Base-by-base conservation (phyloP, 2,797 vertebrate genomes). In the Amblyraja radiata region DNA sequence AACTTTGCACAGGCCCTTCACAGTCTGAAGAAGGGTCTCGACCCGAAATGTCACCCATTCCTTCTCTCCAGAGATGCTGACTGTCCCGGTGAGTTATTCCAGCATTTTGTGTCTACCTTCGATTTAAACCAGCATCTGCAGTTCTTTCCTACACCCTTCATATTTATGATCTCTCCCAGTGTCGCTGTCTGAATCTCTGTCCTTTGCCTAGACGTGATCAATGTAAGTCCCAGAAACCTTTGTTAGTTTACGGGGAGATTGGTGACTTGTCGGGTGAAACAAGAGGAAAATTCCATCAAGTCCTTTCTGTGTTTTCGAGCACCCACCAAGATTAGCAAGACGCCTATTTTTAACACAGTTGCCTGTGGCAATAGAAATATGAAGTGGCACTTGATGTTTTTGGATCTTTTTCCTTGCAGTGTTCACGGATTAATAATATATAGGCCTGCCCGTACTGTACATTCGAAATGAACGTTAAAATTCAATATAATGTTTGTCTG, bases 291-390 rank as follows among this genome's bases (percentile, higher is more conserved):
- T 68, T 68, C 61, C 61, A 8, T 36, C 63, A 88, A 68, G n/a
- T 36, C 63, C 9, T 88, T 68, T 68, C 21, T n/a, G n/a, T 88
- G n/a, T 65, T 68, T 36, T 46, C 21, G 13, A 68, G 16, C 61
- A 68, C 21, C 61, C 8, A 65, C 63, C 84, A 68, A 63, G n/a
- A 88, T 68, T 88, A 65, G 61, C 65, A 18, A 65, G n/a, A 28
- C 68, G 84, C n/a, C n/a, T 88, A 7, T 88, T 88, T 32, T 88
- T 88, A 68, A 65, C 36, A 68, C 84, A 36, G 84, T 88, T 88
- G 84, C 8, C 84, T 65, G n/a, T 88, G 84, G n/a, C n/a, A 9
- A n/a, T 32, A 21, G 84, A n/a, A 88, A 32, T 36, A 68, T 68
- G 61, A 68, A 32, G 68, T 16, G 36, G 11, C 32, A 36, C 78